phyloP scores from a whole-genome alignment of 2,113 vertebrate genomes.

The Accipiter cooperii region DNA sequence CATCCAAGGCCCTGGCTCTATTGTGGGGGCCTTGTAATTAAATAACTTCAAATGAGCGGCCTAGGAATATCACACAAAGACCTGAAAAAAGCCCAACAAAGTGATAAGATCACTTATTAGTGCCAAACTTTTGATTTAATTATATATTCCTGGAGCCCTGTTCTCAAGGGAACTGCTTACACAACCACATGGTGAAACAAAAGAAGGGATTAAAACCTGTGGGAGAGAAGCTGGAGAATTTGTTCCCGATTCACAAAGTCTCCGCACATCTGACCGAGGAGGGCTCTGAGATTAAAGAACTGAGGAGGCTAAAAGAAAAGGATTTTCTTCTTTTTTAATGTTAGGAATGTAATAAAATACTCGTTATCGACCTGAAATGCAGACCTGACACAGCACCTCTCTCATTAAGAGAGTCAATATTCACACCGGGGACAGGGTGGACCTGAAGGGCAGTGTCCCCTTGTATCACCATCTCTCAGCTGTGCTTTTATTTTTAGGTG shows the following conservation, averaged over 20 bases:
- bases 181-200: conserved; percentile 63
- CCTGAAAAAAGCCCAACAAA: conserved; percentile 57
- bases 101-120: conserved; percentile 60
- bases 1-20: not conserved
- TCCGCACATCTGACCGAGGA: not conserved
- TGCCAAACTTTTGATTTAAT: conserved; percentile 68
- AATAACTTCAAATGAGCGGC: not conserved
- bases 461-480: not conserved
- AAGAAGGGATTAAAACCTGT: conserved; percentile 65
- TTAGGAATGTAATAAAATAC: not conserved
- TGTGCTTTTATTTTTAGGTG: not conserved
- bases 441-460: not conserved
- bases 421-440: not conserved
- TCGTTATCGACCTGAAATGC: not conserved
- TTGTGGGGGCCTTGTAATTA: conserved; percentile 62
- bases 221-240: conserved; percentile 41
- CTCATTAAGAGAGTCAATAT: not conserved
- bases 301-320: not conserved
- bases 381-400: not conserved
- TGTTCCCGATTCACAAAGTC: conserved; percentile 2
- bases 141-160: conserved; percentile 55
- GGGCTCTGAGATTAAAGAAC: not conserved
- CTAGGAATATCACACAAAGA: conserved; percentile 56
- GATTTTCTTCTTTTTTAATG: not conserved
- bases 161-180: conserved; percentile 67